These are phyloP conservation scores for Rhogogaster chlorosoma DNA, from an alignment of 2,888 invertebrate genomes.

Conservation along the genomic window DNA sequence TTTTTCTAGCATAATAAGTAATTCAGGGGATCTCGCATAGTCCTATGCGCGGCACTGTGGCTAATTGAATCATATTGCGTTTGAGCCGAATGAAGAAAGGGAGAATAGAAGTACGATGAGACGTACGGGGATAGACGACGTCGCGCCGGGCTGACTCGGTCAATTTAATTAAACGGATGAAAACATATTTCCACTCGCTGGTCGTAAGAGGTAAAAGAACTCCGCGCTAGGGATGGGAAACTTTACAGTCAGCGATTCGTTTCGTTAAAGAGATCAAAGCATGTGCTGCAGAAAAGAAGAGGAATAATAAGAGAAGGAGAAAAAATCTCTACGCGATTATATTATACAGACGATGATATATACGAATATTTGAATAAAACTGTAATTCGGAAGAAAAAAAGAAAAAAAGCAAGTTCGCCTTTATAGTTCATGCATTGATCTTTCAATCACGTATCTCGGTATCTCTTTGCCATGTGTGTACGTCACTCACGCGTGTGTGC, in stretches of 20 bases:
- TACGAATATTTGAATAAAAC: too few species aligned
- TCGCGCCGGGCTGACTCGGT: slow-evolving; percentile 14
- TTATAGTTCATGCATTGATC: background rate
- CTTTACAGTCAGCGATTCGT: slow-evolving; percentile 18
- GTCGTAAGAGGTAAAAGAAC: background rate
- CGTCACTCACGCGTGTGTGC: background rate
- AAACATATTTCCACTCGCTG: slow-evolving; percentile 27
- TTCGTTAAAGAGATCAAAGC: slow-evolving; percentile 34
- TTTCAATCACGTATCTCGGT: background rate
- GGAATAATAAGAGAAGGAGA: too few species aligned
- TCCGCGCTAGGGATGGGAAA: background rate
- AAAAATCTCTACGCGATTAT: too few species aligned
- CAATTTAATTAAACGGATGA: slow-evolving; percentile 41
- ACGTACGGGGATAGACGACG: background rate
- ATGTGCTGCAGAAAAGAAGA: background rate
- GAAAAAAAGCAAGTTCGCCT: background rate
- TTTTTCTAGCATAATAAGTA: background rate
- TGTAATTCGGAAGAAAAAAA: background rate
- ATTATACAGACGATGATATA: too few species aligned
- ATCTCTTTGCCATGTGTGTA: background rate
- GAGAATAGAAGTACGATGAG: background rate
- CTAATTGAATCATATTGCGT: slow-evolving; percentile 33
- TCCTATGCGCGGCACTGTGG: background rate
- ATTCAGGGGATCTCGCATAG: background rate
- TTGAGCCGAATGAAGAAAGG: background rate